These are phyloP conservation scores for Pachycephus smyrnensis DNA, from an alignment of 2,888 invertebrate species.

Conservation along the genomic window DNA sequence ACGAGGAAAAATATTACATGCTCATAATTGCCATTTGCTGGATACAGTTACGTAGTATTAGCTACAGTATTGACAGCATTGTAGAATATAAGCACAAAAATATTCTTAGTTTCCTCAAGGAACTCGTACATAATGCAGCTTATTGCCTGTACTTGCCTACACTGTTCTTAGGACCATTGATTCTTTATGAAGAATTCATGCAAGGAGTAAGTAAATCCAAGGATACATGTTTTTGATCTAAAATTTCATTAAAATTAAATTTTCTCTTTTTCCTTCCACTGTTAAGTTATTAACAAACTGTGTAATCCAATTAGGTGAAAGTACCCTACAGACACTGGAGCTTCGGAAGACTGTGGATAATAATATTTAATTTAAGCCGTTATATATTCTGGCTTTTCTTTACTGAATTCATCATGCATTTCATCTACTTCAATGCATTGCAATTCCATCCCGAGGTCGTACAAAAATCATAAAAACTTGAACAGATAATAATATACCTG, in stretches of 20 bases:
- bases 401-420: conserved; percentile 81
- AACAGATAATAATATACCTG: background rate
- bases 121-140: conserved; percentile 70
- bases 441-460: conserved; percentile 75
- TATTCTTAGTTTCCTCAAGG: conserved; percentile 58
- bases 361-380: conserved; percentile 66
- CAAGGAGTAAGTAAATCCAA: conserved; percentile 59
- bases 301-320: conserved; percentile 49
- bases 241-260: background rate
- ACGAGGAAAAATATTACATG: conserved; percentile 71
- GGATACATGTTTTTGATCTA: background rate
- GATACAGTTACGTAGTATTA: conserved; percentile 82
- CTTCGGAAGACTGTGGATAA: conserved; percentile 32
- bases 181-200: conserved; percentile 80
- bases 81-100: conserved; percentile 51
- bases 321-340: conserved; percentile 62
- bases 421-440: conserved; percentile 84
- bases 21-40: conserved; percentile 74
- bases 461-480: background rate
- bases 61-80: conserved; percentile 76
- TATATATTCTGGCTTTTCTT: conserved; percentile 77
- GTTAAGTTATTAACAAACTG: conserved; percentile 2
- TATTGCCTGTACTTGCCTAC: conserved; percentile 88
- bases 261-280: conserved; percentile 10
- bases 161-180: conserved; percentile 87